Evolutionary conservation across 1,140 invertebrate species (phyloP).

Genomic region (Dolichoris vasculosae): DNA sequence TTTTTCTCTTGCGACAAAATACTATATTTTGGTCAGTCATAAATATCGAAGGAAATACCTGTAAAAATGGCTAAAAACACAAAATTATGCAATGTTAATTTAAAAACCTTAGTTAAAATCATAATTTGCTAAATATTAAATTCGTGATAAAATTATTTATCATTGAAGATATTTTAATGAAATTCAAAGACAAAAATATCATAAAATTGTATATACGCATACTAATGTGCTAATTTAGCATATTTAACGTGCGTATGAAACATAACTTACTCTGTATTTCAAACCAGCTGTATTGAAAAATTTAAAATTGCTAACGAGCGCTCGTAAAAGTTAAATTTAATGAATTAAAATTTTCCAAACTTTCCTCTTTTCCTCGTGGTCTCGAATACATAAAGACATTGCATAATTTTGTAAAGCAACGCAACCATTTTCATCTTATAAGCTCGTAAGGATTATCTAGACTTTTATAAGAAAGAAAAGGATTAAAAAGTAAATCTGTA

Average conservation of each 20-base stretch:
- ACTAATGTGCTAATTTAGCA: background rate
- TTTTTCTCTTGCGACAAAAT: slow-evolving; percentile 9
- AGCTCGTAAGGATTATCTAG: background rate
- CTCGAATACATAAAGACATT: slow-evolving; percentile 1
- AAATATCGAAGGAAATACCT: background rate
- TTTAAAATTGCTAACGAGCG: background rate
- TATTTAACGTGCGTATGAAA: background rate
- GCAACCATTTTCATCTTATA: slow-evolving; percentile 4
- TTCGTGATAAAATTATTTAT: background rate
- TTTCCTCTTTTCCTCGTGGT: background rate
- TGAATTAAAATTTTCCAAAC: background rate
- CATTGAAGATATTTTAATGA: background rate
- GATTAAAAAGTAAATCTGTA: background rate
- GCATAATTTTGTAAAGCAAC: background rate
- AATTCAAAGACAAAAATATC: background rate
- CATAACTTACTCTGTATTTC: background rate
- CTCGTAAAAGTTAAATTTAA: background rate
- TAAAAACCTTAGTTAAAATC: background rate
- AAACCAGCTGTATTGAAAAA: background rate
- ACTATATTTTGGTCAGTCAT: background rate
- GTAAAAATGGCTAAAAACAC: background rate
- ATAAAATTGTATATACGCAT: slow-evolving; percentile 9
- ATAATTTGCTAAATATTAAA: background rate
- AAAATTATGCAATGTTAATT: background rate
- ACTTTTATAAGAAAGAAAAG: background rate